Conservation (phyloP, 1,140 invertebrate genomes). For the Berghia stephanieae region DNA sequence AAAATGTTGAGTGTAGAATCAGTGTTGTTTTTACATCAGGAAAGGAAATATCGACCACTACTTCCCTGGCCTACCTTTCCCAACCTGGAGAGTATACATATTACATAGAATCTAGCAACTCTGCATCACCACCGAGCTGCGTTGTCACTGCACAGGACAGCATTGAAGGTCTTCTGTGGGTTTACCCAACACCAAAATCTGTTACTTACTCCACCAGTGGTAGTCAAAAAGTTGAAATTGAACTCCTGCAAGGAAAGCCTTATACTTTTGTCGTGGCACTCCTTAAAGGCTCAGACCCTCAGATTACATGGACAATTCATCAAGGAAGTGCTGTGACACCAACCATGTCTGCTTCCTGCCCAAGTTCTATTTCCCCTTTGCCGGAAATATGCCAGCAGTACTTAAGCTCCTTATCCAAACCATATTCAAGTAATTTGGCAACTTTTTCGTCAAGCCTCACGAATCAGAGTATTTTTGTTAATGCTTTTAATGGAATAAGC, state of each 20-base stretch:
- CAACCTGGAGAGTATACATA: constrained; percentile 28
- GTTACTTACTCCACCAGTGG: too few species aligned
- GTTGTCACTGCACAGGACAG: constrained; percentile 25
- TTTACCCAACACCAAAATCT: constrained; percentile 43
- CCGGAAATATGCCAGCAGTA: constrained; percentile 26
- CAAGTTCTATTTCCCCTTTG: constrained; percentile 2
- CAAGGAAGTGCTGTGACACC: neutral
- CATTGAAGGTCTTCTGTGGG: constrained; percentile 32
- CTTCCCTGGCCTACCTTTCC: constrained; percentile 21
- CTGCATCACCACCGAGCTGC: constrained; percentile 8
- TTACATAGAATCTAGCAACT: neutral
- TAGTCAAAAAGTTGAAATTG: too few species aligned
- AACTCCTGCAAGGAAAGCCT: too few species aligned
- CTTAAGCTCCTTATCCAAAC: constrained; percentile 32
- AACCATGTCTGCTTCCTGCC: constrained; percentile 22
- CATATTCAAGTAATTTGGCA: constrained; percentile 33
- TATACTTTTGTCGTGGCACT: constrained; percentile 36
- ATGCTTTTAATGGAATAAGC: constrained; percentile 24
- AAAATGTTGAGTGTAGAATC: constrained; percentile 29
- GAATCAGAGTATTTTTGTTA: neutral
- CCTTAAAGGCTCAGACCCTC: constrained; percentile 34
- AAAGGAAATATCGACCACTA: neutral
- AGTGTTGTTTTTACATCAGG: constrained; percentile 26
- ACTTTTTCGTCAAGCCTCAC: constrained; percentile 21
- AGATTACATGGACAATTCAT: constrained; percentile 33